A percentile compares a stretch with the other conserved stretches of the same genome.
Evolutionary conservation across 2,888 invertebrate genomes (phyloP).

Genomic region (Cosmopolites sordidus): DNA sequence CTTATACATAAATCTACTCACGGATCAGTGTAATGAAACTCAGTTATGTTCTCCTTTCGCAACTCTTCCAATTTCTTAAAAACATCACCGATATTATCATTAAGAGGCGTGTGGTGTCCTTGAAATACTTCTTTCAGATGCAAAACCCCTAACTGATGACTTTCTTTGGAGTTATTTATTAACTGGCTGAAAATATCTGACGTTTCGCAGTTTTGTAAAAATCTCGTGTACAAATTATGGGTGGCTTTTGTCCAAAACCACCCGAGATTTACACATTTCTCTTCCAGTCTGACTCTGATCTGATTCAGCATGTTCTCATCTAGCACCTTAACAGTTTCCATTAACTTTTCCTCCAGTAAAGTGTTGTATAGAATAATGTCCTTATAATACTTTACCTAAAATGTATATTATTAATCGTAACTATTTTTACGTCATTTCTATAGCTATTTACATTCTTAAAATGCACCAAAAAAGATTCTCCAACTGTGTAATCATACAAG

Average conservation of each 20-base stretch:
- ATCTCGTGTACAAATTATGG: constrained; percentile 34
- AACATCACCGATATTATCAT: background rate
- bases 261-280: constrained; percentile 30
- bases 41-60: constrained; percentile 32
- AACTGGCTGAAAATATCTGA: constrained; percentile 31
- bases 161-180: constrained; percentile 10
- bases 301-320: constrained; percentile 14
- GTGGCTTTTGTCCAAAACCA: constrained; percentile 39
- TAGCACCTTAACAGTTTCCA: background rate
- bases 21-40: constrained; percentile 34
- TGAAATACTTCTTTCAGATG: constrained; percentile 41
- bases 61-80: constrained; percentile 37
- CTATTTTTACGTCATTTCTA: background rate
- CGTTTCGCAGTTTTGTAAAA: constrained; percentile 25
- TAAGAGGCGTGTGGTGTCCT: no score
- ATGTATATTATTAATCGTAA: background rate
- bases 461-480: constrained; percentile 43
- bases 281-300: constrained; percentile 32
- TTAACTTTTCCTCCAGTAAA: background rate
- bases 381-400: constrained; percentile 45
- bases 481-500: constrained; percentile 43
- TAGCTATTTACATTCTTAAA: constrained; percentile 32
- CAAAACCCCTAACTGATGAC: constrained; percentile 27
- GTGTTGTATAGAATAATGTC: constrained; percentile 37
- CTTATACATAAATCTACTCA: background rate